These are phyloP conservation scores for Mormyrus iriodes DNA, from an alignment of 2,113 vertebrate genomes.

Conservation along the genomic window DNA sequence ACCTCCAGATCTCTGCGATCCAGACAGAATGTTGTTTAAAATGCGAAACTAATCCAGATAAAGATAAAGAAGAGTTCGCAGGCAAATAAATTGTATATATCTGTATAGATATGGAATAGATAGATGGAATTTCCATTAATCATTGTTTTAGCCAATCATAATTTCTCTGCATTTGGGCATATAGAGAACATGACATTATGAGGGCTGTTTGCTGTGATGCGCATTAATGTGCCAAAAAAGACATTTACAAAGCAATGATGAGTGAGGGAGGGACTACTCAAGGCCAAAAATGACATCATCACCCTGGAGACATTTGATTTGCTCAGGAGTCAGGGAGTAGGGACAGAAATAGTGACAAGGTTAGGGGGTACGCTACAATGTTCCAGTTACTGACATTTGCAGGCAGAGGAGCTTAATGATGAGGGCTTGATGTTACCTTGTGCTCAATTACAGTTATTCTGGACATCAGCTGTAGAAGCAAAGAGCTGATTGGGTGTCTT, in stretches of 20 bases:
- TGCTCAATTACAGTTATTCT: not conserved
- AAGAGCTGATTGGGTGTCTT: not conserved
- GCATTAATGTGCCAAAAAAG: not conserved
- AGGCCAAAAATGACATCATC: conserved; percentile 32
- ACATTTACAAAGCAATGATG: not conserved
- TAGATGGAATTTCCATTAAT: not conserved
- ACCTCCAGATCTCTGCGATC: not conserved
- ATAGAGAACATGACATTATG: not conserved
- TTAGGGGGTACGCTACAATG: no score
- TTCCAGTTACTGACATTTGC: not conserved
- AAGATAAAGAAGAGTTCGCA: not conserved
- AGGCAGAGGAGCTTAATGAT: not conserved
- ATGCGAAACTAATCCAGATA: not conserved
- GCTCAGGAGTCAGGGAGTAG: not conserved
- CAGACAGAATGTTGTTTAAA: not conserved
- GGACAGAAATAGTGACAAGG: not conserved
- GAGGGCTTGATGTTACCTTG: not conserved
- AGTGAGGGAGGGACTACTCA: conserved; percentile 3
- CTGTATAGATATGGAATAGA: not conserved
- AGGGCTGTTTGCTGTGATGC: not conserved
- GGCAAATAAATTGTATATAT: not conserved
- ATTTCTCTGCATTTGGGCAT: not conserved
- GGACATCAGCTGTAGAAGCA: not conserved
- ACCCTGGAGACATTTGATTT: conserved; percentile 20
- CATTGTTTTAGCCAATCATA: not conserved